These are phyloP conservation scores for Taenioides sp. DNA, from an alignment of 2,797 vertebrate species.

Conservation along the genomic window DNA sequence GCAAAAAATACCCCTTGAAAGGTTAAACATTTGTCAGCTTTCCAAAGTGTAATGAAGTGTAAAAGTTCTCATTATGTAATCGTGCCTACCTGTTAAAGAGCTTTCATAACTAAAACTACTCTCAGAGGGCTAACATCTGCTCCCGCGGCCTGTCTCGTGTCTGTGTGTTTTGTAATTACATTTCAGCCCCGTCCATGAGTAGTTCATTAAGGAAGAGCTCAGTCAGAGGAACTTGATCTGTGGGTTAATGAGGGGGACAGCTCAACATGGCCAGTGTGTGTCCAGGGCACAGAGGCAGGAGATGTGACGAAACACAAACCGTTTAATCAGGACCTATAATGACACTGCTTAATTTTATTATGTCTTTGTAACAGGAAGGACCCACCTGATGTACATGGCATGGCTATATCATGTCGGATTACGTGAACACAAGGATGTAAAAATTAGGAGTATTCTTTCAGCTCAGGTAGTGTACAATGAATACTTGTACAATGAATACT, in stretches of 20 bases:
- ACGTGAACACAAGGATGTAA: neutral
- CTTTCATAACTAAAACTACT: neutral
- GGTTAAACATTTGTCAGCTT: conserved; percentile 3
- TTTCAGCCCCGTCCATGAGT: conserved; percentile 18
- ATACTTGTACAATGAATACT: too few species aligned
- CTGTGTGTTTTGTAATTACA: conserved; percentile 7
- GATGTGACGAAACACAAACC: conserved; percentile 35
- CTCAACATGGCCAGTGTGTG: conserved; percentile 37
- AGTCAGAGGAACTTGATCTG: conserved; percentile 50
- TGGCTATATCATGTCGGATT: conserved; percentile 19
- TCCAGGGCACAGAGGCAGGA: conserved; percentile 32
- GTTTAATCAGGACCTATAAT: conserved; percentile 64
- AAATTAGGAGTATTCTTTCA: too few species aligned
- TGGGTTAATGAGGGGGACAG: conserved; percentile 57
- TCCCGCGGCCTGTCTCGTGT: conserved; percentile 4
- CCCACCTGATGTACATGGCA: conserved; percentile 7
- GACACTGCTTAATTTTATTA: conserved; percentile 52
- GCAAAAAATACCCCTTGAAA: neutral
- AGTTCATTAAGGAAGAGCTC: conserved; percentile 55
- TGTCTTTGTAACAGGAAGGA: conserved; percentile 29
- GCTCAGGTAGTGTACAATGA: too few species aligned
- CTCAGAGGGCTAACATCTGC: neutral
- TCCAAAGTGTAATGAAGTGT: conserved; percentile 2
- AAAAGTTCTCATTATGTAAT: conserved; percentile 6
- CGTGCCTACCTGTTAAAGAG: conserved; percentile 5